Evolutionary conservation across 2,888 invertebrate genomes (phyloP).

Genomic region (Amphipyra berbera): DNA sequence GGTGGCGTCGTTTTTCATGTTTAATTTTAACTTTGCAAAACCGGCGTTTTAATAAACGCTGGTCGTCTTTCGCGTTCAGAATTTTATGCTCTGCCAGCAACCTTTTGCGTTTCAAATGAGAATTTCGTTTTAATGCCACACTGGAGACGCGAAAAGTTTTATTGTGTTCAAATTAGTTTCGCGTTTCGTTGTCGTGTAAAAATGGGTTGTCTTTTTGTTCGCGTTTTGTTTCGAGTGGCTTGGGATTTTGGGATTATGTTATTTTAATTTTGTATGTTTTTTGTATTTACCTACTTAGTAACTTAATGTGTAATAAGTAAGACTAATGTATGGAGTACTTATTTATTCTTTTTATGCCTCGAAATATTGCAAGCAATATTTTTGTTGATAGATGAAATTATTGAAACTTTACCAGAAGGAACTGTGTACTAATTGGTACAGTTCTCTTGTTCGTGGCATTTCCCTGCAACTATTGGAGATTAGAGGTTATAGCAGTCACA

Average conservation of each 20-base stretch:
- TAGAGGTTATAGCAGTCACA: no score
- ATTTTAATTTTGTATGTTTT: constrained; percentile 2
- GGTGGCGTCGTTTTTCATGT: constrained; percentile 86
- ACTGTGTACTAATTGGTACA: no score
- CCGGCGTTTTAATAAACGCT: constrained; percentile 88
- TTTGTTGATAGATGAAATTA: no score
- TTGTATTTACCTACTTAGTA: no score
- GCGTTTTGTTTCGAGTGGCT: constrained; percentile 12
- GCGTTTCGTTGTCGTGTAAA: constrained; percentile 45
- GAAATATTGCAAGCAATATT: no score
- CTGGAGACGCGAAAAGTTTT: constrained; percentile 80
- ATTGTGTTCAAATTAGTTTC: constrained; percentile 85
- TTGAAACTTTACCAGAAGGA: no score
- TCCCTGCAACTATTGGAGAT: no score
- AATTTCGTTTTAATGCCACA: constrained; percentile 79
- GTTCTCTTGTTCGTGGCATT: no score
- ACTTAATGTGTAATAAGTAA: no score
- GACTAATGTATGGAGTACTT: no score
- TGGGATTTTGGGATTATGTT: constrained; percentile 5
- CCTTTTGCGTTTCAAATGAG: constrained; percentile 82
- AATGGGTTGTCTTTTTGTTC: constrained; percentile 30
- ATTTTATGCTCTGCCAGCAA: constrained; percentile 80
- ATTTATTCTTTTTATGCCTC: no score
- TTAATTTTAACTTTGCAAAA: constrained; percentile 89
- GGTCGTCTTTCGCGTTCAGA: constrained; percentile 83